Conservation (phyloP, 2,797 vertebrate species). For the Aphelocoma californica region DNA sequence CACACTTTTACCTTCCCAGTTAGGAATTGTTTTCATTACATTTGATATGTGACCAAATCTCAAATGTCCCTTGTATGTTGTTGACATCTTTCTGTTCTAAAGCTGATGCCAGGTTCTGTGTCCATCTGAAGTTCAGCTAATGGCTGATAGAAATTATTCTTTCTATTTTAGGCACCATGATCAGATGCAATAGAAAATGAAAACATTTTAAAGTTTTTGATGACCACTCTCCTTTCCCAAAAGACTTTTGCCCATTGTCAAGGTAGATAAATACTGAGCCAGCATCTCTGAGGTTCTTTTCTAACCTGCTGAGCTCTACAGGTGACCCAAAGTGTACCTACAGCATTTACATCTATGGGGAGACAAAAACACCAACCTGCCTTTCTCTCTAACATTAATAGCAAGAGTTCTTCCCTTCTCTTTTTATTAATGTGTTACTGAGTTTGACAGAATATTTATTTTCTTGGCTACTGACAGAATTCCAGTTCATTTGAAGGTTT, state of each 20-base stretch:
- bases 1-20: background rate
- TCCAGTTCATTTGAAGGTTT: background rate
- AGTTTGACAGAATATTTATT: background rate
- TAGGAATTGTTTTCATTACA: background rate
- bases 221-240: background rate
- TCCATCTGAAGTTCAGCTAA: background rate
- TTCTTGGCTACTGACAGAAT: background rate
- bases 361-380: background rate
- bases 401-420: background rate
- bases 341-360: background rate
- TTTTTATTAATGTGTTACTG: background rate
- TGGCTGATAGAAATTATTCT: background rate
- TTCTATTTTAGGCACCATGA: background rate
- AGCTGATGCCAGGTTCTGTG: background rate
- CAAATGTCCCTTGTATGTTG: background rate
- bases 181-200: background rate
- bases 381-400: background rate
- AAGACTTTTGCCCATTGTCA: background rate
- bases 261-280: background rate
- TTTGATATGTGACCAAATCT: background rate
- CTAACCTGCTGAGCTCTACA: background rate
- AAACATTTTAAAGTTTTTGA: background rate
- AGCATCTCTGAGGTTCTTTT: background rate
- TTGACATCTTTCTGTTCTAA: background rate
- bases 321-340: background rate